Percentiles rank a stretch among this genome's conserved stretches.
phyloP scores from a whole-genome alignment of 2,888 invertebrate genomes.

The Sesamia inferens region DNA sequence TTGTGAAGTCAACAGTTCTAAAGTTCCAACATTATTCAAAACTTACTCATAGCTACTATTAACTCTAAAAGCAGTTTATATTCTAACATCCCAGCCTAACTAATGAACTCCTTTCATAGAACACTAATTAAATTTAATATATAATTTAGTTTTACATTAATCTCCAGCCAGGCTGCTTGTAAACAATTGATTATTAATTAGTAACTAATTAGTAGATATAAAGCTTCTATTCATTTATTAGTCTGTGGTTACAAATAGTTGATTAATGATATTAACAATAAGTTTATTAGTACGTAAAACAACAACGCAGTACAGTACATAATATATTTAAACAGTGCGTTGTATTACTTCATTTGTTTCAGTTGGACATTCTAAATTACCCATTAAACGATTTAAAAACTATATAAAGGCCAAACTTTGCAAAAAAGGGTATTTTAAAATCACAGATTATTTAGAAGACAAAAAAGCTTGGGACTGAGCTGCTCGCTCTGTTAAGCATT shows the following conservation, averaged over 20 bases:
- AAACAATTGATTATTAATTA: conserved; percentile 15
- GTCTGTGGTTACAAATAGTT: not conserved
- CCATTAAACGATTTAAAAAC: too few species aligned
- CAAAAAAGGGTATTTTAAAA: too few species aligned
- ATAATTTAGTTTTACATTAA: conserved; percentile 19
- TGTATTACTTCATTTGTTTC: too few species aligned
- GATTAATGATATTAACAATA: not conserved
- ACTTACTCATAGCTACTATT: conserved; percentile 30
- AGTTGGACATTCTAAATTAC: too few species aligned
- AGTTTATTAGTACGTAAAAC: too few species aligned
- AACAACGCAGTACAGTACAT: too few species aligned
- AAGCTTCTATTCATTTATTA: not conserved
- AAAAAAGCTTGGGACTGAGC: too few species aligned
- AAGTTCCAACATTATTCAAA: conserved; percentile 29
- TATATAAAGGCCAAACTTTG: too few species aligned
- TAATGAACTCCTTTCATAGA: conserved; percentile 23
- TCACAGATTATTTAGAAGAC: too few species aligned
- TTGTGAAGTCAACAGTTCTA: conserved; percentile 15
- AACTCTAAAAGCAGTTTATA: conserved; percentile 20
- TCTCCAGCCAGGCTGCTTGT: conserved; percentile 8
- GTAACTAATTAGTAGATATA: not conserved
- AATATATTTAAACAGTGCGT: too few species aligned
- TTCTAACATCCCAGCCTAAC: conserved; percentile 9
- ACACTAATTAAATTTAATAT: conserved; percentile 12
- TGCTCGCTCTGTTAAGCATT: too few species aligned